phyloP scores from a whole-genome alignment of 2,888 invertebrate genomes.

The Noctua fimbriata region DNA sequence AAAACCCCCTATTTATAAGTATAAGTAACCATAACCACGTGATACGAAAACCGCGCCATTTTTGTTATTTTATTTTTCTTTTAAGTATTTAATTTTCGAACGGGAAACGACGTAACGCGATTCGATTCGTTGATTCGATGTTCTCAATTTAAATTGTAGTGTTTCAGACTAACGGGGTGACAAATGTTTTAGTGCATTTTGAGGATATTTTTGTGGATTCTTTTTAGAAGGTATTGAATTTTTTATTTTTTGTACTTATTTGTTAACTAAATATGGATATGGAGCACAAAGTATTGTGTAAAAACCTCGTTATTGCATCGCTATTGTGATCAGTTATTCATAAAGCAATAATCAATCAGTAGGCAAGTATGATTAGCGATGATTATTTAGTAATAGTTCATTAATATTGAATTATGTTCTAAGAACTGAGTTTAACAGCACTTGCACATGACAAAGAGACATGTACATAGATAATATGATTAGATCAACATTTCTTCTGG shows the following conservation, averaged over 20 bases:
- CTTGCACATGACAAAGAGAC: constrained; percentile 21
- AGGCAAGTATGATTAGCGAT: constrained; percentile 39
- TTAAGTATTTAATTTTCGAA: constrained; percentile 66
- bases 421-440: constrained; percentile 23
- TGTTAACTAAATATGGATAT: not conserved
- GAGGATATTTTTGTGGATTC: constrained; percentile 80
- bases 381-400: constrained; percentile 46
- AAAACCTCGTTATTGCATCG: too few species aligned
- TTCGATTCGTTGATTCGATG: constrained; percentile 72
- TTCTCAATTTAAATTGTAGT: constrained; percentile 79
- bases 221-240: constrained; percentile 74
- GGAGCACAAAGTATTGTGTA: constrained; percentile 26
- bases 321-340: constrained; percentile 43
- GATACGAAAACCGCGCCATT: constrained; percentile 66
- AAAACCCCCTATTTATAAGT: constrained; percentile 69
- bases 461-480: constrained; percentile 14
- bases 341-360: constrained; percentile 46
- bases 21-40: constrained; percentile 65
- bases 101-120: constrained; percentile 81
- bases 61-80: constrained; percentile 67
- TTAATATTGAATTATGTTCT: constrained; percentile 53
- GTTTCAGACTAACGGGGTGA: constrained; percentile 79
- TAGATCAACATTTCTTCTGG: constrained; percentile 32
- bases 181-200: constrained; percentile 75
- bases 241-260: not conserved